Conservation (phyloP, 2,888 invertebrate species). For the Pseudococcus viburni region DNA sequence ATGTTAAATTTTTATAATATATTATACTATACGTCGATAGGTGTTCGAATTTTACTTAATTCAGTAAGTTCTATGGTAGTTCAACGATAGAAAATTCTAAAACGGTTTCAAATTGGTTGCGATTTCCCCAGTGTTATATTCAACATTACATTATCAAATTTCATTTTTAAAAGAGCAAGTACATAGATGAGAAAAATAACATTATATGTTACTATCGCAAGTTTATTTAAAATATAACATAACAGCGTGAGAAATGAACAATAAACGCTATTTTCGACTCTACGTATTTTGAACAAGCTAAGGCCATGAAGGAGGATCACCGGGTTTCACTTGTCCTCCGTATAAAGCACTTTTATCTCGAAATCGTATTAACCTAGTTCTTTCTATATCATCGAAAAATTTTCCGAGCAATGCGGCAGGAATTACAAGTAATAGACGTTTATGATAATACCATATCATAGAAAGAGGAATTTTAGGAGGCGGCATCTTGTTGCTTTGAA, state of each 20-base stretch:
- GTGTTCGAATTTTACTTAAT: not conserved
- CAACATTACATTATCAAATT: too few relatives aligned
- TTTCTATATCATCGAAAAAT: constrained; percentile 80
- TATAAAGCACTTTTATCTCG: constrained; percentile 86
- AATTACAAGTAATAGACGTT: not conserved
- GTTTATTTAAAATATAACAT: not conserved
- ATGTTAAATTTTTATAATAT: not conserved
- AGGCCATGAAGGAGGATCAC: constrained; percentile 81
- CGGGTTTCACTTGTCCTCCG: constrained; percentile 78
- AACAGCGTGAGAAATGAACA: not conserved
- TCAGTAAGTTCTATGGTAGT: not conserved
- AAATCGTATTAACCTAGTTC: constrained; percentile 80
- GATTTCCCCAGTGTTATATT: too few relatives aligned
- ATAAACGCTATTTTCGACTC: not conserved
- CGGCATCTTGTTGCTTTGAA: not conserved
- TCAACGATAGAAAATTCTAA: too few relatives aligned
- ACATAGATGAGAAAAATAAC: not conserved
- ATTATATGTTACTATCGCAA: not conserved
- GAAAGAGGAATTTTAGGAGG: constrained; percentile 20
- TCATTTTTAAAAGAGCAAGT: not conserved
- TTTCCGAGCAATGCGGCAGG: constrained; percentile 72
- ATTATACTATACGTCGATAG: not conserved
- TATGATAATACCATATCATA: not conserved
- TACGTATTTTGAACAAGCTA: not conserved
- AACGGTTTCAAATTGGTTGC: too few relatives aligned